These are phyloP conservation scores for Corythornis cristatus DNA, from an alignment of 2,113 vertebrate species.

Conservation along the genomic window DNA sequence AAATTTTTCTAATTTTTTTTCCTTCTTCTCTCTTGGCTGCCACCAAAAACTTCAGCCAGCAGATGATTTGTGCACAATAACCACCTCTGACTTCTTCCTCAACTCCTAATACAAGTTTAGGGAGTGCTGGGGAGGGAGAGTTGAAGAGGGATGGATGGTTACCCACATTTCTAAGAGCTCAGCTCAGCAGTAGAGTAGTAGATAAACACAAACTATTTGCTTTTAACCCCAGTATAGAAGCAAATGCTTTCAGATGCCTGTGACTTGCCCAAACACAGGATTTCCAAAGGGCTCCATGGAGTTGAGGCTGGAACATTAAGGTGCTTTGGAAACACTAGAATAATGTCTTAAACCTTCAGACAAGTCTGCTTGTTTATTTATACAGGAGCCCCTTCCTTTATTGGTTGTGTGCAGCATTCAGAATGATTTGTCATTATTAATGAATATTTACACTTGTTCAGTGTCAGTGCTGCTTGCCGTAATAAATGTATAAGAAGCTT, in stretches of 20 bases:
- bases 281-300: not conserved
- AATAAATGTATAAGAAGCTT: not conserved
- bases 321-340: not conserved
- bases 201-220: not conserved
- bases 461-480: not conserved
- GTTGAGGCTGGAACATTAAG: not conserved
- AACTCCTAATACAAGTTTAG: slow-evolving; percentile 66
- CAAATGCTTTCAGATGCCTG: not conserved
- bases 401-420: not conserved
- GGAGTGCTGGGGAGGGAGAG: not conserved
- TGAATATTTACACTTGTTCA: slow-evolving; percentile 32
- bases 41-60: slow-evolving; percentile 87
- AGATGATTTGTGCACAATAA: slow-evolving; percentile 91
- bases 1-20: slow-evolving; percentile 95
- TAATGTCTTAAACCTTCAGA: not conserved
- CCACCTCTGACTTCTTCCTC: slow-evolving; percentile 71
- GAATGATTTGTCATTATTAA: slow-evolving; percentile 49
- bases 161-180: slow-evolving; percentile 16
- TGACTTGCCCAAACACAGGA: not conserved
- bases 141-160: slow-evolving; percentile 17
- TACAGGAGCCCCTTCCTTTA: not conserved
- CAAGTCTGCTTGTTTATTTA: not conserved
- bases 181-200: not conserved
- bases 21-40: slow-evolving; percentile 83
- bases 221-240: not conserved